phyloP scores from a whole-genome alignment of 1,140 invertebrate genomes.

The Brachionus angularis region DNA sequence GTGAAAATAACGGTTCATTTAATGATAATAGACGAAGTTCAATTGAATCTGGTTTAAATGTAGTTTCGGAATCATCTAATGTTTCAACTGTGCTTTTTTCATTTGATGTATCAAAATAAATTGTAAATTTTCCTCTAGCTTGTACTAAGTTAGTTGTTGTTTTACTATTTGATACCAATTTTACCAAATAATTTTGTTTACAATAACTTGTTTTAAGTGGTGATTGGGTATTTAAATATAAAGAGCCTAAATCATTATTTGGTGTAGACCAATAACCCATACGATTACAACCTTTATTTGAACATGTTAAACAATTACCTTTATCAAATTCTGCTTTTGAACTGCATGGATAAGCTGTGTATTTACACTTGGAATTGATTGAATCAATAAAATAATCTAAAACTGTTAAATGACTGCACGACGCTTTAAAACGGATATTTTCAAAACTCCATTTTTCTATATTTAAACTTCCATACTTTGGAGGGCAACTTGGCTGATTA shows the following conservation, averaged over 20 bases:
- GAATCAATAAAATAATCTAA: neutral
- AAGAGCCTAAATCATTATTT: neutral
- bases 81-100: neutral
- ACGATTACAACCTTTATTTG: neutral
- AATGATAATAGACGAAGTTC: neutral
- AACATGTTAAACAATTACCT: neutral
- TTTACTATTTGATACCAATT: neutral
- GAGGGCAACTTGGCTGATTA: conserved; percentile 59
- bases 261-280: neutral
- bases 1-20: neutral
- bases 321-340: neutral
- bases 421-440: too few relatives aligned
- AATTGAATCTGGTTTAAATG: conserved; percentile 2
- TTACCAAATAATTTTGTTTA: neutral
- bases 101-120: neutral
- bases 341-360: neutral
- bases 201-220: neutral
- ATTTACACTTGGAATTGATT: neutral
- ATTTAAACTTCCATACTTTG: neutral
- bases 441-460: too few relatives aligned
- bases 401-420: too few relatives aligned
- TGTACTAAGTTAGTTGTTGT: neutral
- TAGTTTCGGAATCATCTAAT: neutral
- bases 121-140: neutral
- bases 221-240: neutral